These are phyloP conservation scores for Ichneumoninae sp. DNA, from an alignment of 2,888 invertebrate genomes.

Conservation along the genomic window DNA sequence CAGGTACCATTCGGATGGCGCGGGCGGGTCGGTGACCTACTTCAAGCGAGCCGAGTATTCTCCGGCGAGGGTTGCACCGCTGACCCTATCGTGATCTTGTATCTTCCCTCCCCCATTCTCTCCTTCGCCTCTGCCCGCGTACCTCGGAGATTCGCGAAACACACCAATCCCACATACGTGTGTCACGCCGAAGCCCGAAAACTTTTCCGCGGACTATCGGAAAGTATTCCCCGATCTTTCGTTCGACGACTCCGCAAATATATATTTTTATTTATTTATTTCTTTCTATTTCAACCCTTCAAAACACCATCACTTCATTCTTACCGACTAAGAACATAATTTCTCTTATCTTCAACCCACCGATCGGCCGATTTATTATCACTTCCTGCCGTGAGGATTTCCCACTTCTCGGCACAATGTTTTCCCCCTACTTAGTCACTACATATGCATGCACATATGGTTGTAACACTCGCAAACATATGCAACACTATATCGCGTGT, in stretches of 20 bases:
- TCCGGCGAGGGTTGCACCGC: constrained; percentile 32
- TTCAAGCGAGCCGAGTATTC: constrained; percentile 46
- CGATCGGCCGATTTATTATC: not conserved
- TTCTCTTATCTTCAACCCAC: not conserved
- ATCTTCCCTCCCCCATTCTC: constrained; percentile 21
- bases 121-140: constrained; percentile 3
- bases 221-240: constrained; percentile 12
- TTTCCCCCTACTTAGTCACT: not conserved
- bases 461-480: not conserved
- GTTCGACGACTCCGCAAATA: not conserved
- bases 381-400: not conserved
- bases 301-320: not conserved
- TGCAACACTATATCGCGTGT: not conserved
- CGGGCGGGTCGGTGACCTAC: constrained; percentile 63
- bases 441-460: not conserved
- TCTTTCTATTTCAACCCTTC: not conserved
- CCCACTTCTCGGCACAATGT: not conserved
- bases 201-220: constrained; percentile 24
- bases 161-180: not conserved
- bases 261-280: not conserved
- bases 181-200: constrained; percentile 14
- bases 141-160: constrained; percentile 21
- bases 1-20: constrained; percentile 49
- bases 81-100: constrained; percentile 52
- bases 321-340: not conserved